These are phyloP conservation scores for Andrena hattorfiana DNA, from an alignment of 2,888 invertebrate genomes.

Conservation along the genomic window DNA sequence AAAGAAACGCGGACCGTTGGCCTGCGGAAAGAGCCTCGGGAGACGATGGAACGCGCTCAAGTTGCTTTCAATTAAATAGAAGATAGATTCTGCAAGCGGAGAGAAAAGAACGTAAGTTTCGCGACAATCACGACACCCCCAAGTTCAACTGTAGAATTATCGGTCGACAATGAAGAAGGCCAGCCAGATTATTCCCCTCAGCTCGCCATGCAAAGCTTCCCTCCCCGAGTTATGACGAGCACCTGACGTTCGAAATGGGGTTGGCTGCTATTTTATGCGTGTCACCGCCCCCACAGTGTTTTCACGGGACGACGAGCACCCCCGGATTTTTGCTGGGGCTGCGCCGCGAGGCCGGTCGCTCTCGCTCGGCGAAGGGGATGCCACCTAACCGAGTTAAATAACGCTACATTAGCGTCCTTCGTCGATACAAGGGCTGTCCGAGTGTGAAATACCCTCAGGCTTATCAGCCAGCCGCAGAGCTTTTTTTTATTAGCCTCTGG, in stretches of 20 bases:
- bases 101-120: neutral
- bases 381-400: slow-evolving; percentile 84
- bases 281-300: slow-evolving; percentile 83
- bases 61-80: neutral
- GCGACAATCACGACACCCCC: neutral
- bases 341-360: slow-evolving; percentile 35
- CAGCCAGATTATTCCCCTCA: neutral
- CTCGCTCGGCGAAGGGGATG: slow-evolving; percentile 54
- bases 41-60: neutral
- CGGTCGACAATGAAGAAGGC: neutral
- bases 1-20: slow-evolving; percentile 36
- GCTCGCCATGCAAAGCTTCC: slow-evolving; percentile 16
- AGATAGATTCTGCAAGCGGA: neutral
- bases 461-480: slow-evolving; percentile 83
- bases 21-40: neutral
- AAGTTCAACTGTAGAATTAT: neutral
- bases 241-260: slow-evolving; percentile 66
- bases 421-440: slow-evolving; percentile 80
- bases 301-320: slow-evolving; percentile 84
- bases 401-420: slow-evolving; percentile 83
- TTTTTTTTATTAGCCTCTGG: slow-evolving; percentile 78
- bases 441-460: slow-evolving; percentile 85
- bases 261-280: slow-evolving; percentile 79
- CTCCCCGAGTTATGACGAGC: slow-evolving; percentile 36
- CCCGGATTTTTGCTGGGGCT: slow-evolving; percentile 72